Evolutionary conservation across 2,888 invertebrate species (phyloP), one percentile per base, ranked within the genome.

Genomic region (Tinea trinotella): DNA sequence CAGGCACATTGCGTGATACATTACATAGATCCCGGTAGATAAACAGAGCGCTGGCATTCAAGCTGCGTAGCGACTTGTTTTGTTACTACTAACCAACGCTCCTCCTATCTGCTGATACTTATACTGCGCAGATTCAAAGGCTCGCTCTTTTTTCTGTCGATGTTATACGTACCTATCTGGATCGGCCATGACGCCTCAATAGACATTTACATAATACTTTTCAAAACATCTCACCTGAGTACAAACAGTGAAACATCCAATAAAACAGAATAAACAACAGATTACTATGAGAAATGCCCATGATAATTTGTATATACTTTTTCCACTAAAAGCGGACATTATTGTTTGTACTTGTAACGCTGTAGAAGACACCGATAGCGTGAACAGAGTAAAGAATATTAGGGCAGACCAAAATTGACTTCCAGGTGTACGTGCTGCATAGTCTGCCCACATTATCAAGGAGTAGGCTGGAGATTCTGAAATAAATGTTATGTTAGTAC

Each of bases 321-420:
- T 70, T 0, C 80, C 81, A 0, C 75, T 77, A 56, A 82, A 70
- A 1, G 80, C 65, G 0, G 83, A 85, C 72, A 84, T 79, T 57
- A 85, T 65, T 2, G 84, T 84, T 59, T 84, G 83, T 0, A 84
- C 68, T 10, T 77, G 55, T 17, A 85, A 54, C 0, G 73, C 82
- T 64, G 78, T 71, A 5, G 81, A 74, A 2, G 75, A 67, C 1
- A 84, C 34, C 0, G 84, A 66, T 1, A 80, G 60, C 1, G 79
- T 68, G 55, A 77, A 78, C 0, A 84, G 60, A 0, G 76, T 74
- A 60, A 84, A 84, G 65, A 85, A 85, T 15, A 80, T 58, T 0
- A 84, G 58, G 1, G 70, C 68, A 0, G 84, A 77, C 84, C 84
- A 84, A 58, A 84, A 84, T 60, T 85, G 84, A 53, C 76, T 84